Conservation (phyloP, 2,113 vertebrate species). For the Gracilinanus agilis region DNA sequence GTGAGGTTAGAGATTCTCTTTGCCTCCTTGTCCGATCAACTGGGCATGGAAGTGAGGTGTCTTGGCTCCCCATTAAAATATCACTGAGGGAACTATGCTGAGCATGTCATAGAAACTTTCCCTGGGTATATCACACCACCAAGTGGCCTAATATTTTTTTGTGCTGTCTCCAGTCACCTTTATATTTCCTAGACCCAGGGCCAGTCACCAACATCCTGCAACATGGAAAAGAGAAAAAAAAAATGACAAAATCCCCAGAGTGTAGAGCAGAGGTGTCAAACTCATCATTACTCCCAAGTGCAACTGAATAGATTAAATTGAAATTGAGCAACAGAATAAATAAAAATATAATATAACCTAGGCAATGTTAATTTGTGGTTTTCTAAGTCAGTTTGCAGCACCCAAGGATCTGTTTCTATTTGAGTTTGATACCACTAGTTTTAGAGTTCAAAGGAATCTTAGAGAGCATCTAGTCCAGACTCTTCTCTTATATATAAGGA, state of each 20-base stretch:
- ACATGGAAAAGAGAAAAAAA: background rate
- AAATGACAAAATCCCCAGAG: background rate
- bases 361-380: background rate
- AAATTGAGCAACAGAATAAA: background rate
- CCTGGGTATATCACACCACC: slow-evolving; percentile 83
- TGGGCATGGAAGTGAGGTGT: background rate
- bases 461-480: background rate
- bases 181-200: background rate
- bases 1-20: background rate
- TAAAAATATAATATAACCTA: background rate
- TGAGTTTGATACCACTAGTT: background rate
- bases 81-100: background rate
- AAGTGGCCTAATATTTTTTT: slow-evolving; percentile 76
- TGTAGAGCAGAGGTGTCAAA: background rate
- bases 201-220: background rate
- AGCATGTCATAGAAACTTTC: slow-evolving; percentile 63
- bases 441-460: background rate
- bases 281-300: background rate
- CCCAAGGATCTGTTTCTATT: background rate
- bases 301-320: background rate
- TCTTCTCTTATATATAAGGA: background rate
- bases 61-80: background rate
- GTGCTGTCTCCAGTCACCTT: background rate
- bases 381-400: background rate
- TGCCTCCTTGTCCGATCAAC: background rate